A percentile compares a stretch with the other conserved stretches of the same genome.
Evolutionary conservation across 92 coral and sea anemone genomes (phyloP).

Genomic region (Muricea muricata): DNA sequence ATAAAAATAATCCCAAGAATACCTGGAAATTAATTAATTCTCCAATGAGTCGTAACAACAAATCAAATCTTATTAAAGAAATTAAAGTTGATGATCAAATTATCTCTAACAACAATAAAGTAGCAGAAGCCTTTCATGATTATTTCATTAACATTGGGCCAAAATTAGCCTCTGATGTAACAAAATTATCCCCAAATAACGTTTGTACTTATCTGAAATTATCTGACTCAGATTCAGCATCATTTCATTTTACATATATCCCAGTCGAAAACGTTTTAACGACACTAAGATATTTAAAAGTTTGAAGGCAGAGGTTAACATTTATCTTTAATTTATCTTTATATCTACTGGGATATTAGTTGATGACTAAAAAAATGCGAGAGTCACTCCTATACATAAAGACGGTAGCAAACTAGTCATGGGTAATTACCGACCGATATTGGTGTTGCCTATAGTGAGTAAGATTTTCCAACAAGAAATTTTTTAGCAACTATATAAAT

Average conservation of each 20-base stretch:
- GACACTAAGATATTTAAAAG: neutral
- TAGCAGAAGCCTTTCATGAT: conserved; percentile 10
- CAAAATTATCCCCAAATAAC: neutral
- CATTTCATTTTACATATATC: neutral
- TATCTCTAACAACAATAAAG: conserved; percentile 18
- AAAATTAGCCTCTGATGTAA: neutral
- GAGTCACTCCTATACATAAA: conserved; percentile 30
- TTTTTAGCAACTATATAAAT: conserved; percentile 46
- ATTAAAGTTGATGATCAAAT: conserved; percentile 36
- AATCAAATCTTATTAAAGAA: conserved; percentile 9
- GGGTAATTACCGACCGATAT: conserved; percentile 42
- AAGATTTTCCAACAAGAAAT: conserved; percentile 9
- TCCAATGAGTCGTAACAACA: conserved; percentile 12
- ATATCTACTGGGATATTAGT: conserved; percentile 23
- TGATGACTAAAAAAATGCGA: conserved; percentile 43
- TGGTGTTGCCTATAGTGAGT: too few species aligned
- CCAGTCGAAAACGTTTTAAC: neutral
- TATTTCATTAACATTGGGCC: neutral
- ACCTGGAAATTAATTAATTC: neutral
- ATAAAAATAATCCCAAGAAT: neutral
- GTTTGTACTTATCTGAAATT: neutral
- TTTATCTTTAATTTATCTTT: neutral
- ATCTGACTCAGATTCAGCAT: neutral
- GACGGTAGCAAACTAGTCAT: conserved; percentile 10
- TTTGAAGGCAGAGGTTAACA: neutral